A percentile compares a stretch with the other conserved stretches of the same genome.
phyloP scores from a whole-genome alignment of 2,888 invertebrate species.

The Eilema caniola region DNA sequence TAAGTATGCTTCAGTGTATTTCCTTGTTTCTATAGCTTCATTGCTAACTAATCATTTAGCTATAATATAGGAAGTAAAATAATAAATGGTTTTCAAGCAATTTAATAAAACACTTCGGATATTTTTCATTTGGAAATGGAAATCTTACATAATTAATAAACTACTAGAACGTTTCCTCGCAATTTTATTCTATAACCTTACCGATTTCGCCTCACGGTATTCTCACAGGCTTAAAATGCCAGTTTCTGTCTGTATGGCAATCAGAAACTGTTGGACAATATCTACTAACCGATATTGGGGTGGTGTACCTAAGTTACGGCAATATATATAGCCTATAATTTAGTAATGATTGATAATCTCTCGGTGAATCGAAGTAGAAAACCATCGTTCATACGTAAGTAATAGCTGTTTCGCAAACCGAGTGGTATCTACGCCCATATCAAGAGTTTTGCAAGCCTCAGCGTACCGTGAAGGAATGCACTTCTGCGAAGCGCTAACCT shows the following conservation, averaged over 20 bases:
- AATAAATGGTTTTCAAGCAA: background rate
- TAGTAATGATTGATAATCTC: constrained; percentile 46
- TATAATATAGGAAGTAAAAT: constrained; percentile 15
- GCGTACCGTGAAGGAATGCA: constrained; percentile 75
- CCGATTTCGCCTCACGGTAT: too few relatives aligned
- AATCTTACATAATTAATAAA: too few relatives aligned
- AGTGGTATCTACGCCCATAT: constrained; percentile 64
- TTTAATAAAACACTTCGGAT: background rate
- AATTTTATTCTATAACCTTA: background rate
- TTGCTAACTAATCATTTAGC: constrained; percentile 23
- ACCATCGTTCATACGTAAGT: constrained; percentile 59
- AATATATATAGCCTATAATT: constrained; percentile 27
- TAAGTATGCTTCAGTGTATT: constrained; percentile 30
- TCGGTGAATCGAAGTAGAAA: constrained; percentile 58
- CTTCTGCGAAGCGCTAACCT: constrained; percentile 53
- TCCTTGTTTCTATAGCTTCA: constrained; percentile 30
- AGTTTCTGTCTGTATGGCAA: background rate
- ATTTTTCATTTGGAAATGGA: too few relatives aligned
- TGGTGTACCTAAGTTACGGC: constrained; percentile 8
- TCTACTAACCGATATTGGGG: background rate
- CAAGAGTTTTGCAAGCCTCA: constrained; percentile 71
- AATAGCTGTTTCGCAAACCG: constrained; percentile 62
- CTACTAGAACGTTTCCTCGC: background rate
- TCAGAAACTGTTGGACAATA: background rate
- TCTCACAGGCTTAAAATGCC: too few relatives aligned